A percentile compares a stretch with the other conserved stretches of the same genome.
Conservation (phyloP, 2,888 invertebrate species). For the Oligia fasciuncula region DNA sequence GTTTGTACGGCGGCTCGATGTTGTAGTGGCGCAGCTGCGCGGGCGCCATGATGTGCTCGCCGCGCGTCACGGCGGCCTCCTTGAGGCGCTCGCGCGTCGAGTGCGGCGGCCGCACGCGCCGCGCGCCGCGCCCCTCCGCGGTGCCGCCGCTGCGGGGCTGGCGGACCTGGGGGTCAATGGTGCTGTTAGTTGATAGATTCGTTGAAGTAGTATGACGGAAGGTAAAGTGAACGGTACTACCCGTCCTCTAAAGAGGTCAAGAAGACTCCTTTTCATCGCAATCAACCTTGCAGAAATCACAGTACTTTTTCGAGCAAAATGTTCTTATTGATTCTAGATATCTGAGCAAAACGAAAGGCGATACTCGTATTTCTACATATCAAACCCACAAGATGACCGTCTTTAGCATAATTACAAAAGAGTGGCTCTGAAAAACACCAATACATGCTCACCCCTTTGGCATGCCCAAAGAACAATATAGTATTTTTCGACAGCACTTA, state of each 20-base stretch:
- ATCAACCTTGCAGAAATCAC: background rate
- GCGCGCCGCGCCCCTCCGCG: slow-evolving; percentile 82
- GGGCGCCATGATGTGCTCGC: slow-evolving; percentile 93
- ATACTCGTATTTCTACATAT: background rate
- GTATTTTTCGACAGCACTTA: background rate
- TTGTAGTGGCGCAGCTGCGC: slow-evolving; percentile 83
- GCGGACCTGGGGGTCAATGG: slow-evolving; percentile 80
- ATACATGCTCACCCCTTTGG: background rate
- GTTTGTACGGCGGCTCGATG: slow-evolving; percentile 71
- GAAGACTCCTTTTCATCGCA: background rate
- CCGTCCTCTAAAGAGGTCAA: background rate
- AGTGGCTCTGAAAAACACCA: background rate
- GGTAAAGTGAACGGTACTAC: no score
- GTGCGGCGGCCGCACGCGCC: slow-evolving; percentile 95
- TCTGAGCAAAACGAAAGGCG: background rate
- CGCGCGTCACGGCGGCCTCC: slow-evolving; percentile 95
- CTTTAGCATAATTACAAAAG: background rate
- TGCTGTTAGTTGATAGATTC: background rate
- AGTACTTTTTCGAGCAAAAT: background rate
- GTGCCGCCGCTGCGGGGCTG: slow-evolving; percentile 88
- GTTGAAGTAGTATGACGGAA: no score
- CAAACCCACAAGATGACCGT: no score
- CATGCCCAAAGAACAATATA: background rate
- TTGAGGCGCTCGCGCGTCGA: slow-evolving; percentile 96
- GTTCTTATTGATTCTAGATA: background rate